Evolutionary conservation across 2,888 invertebrate species (phyloP).

Genomic region (Epistrophe eligans): DNA sequence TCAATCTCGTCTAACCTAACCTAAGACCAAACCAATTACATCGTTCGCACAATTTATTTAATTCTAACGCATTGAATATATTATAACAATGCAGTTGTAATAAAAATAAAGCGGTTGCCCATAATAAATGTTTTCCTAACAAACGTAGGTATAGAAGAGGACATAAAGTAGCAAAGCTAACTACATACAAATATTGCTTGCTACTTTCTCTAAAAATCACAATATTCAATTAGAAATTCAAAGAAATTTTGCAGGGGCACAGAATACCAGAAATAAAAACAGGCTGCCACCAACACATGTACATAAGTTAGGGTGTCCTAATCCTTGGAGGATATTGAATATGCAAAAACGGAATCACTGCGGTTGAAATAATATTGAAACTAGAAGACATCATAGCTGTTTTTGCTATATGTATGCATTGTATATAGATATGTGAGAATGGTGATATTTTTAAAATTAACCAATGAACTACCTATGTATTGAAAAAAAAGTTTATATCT

Average conservation of each 20-base stretch:
- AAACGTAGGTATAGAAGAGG: background rate
- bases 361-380: conserved; percentile 20
- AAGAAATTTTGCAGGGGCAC: background rate
- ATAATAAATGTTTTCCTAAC: conserved; percentile 2
- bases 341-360: conserved; percentile 29
- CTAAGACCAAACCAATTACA: conserved; percentile 8
- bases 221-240: conserved; percentile 33
- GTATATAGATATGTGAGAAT: background rate
- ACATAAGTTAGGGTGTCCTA: background rate
- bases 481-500: background rate
- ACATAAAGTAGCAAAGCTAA: conserved; percentile 8
- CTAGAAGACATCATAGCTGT: background rate
- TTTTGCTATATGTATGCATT: background rate
- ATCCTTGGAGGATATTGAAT: conserved; percentile 11
- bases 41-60: conserved; percentile 29
- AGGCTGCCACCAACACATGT: conserved; percentile 1
- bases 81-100: conserved; percentile 51
- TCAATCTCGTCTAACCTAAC: background rate
- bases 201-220: background rate
- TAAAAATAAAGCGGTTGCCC: conserved; percentile 29
- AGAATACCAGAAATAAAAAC: conserved; percentile 1
- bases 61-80: conserved; percentile 26
- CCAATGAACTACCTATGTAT: background rate
- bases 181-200: background rate
- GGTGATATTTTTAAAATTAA: background rate